These are phyloP conservation scores for Chymomyza costata DNA, from an alignment of 1,140 invertebrate genomes.

Conservation along the genomic window DNA sequence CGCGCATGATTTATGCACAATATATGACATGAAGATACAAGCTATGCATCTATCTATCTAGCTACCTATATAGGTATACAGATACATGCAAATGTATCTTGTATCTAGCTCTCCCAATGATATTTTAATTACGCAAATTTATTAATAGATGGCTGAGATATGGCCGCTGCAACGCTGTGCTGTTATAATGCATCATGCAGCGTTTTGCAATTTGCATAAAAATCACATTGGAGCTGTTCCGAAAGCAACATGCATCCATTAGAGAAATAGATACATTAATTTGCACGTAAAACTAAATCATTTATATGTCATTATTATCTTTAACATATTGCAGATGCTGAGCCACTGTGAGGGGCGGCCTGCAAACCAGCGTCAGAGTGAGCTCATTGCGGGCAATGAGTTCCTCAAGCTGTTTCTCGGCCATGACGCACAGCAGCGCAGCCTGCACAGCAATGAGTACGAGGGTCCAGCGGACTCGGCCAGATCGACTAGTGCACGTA, in stretches of 20 bases:
- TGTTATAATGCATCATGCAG: conserved; percentile 20
- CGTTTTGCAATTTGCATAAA: conserved; percentile 38
- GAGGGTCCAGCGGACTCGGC: conserved; percentile 28
- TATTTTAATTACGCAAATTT: conserved; percentile 66
- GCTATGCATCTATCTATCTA: conserved; percentile 1
- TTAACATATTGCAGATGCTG: conserved; percentile 62
- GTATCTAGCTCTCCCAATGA: conserved; percentile 33
- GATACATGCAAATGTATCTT: conserved; percentile 17
- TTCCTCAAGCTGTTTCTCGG: conserved; percentile 70
- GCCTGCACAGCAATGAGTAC: conserved; percentile 45
- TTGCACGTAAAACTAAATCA: conserved; percentile 34
- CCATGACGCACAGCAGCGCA: conserved; percentile 59
- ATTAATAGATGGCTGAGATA: conserved; percentile 63
- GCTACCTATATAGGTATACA: not conserved
- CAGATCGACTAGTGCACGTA: conserved; percentile 32
- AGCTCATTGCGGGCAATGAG: conserved; percentile 72
- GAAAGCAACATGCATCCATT: too few relatives aligned
- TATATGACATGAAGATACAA: conserved; percentile 35
- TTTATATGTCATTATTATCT: conserved; percentile 15
- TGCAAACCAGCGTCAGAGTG: conserved; percentile 42
- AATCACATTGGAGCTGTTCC: conserved; percentile 27
- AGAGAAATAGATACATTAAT: conserved; percentile 26
- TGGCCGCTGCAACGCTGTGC: conserved; percentile 8
- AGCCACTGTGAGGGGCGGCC: conserved; percentile 35
- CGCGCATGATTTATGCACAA: conserved; percentile 46